Conservation (phyloP, 2,888 invertebrate species). For the Rhynchonema sp. region DNA sequence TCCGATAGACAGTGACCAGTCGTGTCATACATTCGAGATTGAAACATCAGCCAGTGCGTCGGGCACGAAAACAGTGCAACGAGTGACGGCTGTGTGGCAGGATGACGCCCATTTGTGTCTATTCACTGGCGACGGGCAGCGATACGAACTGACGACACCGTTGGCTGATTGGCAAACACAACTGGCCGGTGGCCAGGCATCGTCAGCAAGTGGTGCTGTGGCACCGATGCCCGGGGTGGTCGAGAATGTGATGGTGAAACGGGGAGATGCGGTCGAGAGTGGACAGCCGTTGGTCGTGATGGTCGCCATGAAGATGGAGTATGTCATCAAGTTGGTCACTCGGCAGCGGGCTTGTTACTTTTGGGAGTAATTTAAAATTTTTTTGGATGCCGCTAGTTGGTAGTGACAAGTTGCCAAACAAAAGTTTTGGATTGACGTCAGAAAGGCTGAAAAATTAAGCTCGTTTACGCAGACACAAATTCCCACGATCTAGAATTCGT, state of each 20-base stretch:
- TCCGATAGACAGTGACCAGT: neutral
- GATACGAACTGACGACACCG: neutral
- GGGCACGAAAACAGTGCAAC: too few species aligned
- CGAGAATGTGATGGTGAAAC: conserved; percentile 60
- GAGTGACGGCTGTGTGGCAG: neutral
- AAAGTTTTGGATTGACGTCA: neutral
- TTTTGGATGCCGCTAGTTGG: too few species aligned
- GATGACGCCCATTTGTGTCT: neutral
- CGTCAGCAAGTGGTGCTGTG: conserved; percentile 40
- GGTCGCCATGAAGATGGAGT: conserved; percentile 99
- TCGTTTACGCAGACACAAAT: neutral
- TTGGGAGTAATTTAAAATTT: neutral
- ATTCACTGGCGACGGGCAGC: neutral
- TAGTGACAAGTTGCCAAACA: neutral
- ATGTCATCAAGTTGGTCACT: conserved; percentile 48
- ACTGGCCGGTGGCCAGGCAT: conserved; percentile 25
- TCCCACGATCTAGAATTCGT: too few species aligned
- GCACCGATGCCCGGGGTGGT: conserved; percentile 88
- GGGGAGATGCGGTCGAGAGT: conserved; percentile 55
- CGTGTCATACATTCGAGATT: neutral
- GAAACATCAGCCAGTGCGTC: neutral
- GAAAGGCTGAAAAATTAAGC: neutral
- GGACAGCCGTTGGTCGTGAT: conserved; percentile 79
- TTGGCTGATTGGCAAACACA: neutral
- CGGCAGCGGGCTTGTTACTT: neutral